Evolutionary conservation across 2,888 invertebrate genomes (phyloP).

Genomic region (Clitarchus hookeri): DNA sequence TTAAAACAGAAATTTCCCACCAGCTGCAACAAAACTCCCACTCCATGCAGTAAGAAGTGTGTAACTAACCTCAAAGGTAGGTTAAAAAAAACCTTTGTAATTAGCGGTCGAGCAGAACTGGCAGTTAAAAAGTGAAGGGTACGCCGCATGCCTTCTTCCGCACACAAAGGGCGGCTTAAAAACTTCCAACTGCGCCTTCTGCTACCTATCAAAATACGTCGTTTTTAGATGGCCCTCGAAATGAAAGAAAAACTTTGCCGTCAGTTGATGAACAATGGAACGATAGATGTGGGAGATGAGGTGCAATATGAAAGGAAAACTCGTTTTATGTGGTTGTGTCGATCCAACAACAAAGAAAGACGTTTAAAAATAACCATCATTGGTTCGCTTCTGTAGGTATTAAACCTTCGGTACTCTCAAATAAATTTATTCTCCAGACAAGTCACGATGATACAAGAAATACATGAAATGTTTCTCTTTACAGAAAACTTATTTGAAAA

Average conservation of each 20-base stretch:
- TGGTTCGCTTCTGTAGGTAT: neutral
- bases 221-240: neutral
- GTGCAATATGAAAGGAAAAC: neutral
- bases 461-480: no score
- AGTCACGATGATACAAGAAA: no score
- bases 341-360: neutral
- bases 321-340: neutral
- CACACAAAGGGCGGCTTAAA: conserved; percentile 1
- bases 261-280: neutral
- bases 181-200: neutral
- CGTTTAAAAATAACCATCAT: neutral
- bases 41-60: neutral
- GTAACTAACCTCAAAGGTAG: neutral
- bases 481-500: no score
- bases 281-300: neutral
- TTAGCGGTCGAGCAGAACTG: neutral
- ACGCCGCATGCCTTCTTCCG: neutral
- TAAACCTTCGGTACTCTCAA: neutral
- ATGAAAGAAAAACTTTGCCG: conserved; percentile 2
- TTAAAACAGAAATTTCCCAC: neutral
- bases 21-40: neutral
- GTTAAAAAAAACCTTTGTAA: neutral
- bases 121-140: neutral
- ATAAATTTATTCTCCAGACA: no score
- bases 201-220: neutral